A percentile compares a stretch with the other conserved stretches of the same genome.
Evolutionary conservation across 2,888 invertebrate species (phyloP).

Genomic region (Lasioglossum malachurum): DNA sequence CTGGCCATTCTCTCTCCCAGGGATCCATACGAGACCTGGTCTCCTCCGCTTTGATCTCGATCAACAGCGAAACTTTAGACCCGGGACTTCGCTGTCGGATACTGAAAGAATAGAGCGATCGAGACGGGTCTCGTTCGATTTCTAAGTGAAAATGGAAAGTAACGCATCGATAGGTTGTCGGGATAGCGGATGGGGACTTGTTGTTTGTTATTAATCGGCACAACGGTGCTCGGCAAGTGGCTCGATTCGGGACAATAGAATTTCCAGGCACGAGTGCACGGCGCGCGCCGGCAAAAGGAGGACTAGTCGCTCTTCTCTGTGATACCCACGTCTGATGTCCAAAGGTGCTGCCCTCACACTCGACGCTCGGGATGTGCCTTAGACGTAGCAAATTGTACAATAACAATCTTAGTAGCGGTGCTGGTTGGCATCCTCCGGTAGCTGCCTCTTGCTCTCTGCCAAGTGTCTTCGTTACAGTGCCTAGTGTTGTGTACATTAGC

Average conservation of each 20-base stretch:
- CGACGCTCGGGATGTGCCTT: conserved; percentile 74
- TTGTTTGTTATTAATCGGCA: background rate
- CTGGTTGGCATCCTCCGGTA: conserved; percentile 70
- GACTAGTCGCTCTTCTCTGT: conserved; percentile 77
- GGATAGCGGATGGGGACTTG: accelerated
- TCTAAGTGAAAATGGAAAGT: accelerated
- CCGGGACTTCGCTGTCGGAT: background rate
- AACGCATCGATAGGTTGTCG: accelerated
- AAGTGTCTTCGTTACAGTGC: conserved; percentile 69
- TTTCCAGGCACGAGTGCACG: conserved; percentile 64
- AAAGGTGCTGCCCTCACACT: conserved; percentile 84
- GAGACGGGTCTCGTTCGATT: background rate
- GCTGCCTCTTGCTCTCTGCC: conserved; percentile 64
- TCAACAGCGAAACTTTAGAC: conserved; percentile 83
- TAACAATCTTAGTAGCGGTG: conserved; percentile 83
- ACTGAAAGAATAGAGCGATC: no score
- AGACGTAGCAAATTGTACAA: conserved; percentile 85
- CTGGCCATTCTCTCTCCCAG: conserved; percentile 69
- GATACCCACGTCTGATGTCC: conserved; percentile 83
- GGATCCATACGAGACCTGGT: conserved; percentile 65
- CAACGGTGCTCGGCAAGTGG: background rate
- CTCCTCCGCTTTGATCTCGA: conserved; percentile 82
- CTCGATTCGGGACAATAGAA: conserved; percentile 80
- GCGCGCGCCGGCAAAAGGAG: conserved; percentile 62
- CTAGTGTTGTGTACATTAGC: conserved; percentile 84